phyloP scores from a whole-genome alignment of 1,140 invertebrate species.

The Diprion similis region DNA sequence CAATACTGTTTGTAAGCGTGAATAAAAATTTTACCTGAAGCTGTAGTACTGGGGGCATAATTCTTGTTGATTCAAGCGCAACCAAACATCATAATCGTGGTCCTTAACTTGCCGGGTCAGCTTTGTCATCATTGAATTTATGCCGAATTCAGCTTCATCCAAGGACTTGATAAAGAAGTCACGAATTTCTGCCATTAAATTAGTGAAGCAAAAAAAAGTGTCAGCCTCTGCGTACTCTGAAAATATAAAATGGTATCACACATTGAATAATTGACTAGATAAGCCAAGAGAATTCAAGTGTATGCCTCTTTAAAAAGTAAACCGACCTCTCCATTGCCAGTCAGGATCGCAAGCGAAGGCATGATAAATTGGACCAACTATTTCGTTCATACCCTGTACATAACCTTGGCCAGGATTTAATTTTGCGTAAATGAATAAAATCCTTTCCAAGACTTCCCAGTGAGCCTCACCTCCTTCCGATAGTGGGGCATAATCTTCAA shows the following conservation, averaged over 20 bases:
- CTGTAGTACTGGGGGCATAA: conserved; percentile 95
- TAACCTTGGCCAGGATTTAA: conserved; percentile 97
- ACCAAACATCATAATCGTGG: conserved; percentile 81
- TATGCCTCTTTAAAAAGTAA: not conserved
- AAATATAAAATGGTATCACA: conserved; percentile 44
- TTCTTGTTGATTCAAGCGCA: conserved; percentile 80
- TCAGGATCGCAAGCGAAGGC: conserved; percentile 92
- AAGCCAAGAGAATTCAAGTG: conserved; percentile 8
- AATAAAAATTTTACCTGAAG: conserved; percentile 71
- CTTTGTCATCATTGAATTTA: conserved; percentile 84
- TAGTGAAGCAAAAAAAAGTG: conserved; percentile 97
- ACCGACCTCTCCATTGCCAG: conserved; percentile 77
- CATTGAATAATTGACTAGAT: not conserved
- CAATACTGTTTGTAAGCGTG: not conserved
- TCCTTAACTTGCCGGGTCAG: conserved; percentile 78
- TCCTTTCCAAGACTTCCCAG: conserved; percentile 97
- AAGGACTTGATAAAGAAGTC: conserved; percentile 97
- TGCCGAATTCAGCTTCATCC: conserved; percentile 91
- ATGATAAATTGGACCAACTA: conserved; percentile 98
- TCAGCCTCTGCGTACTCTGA: conserved; percentile 94
- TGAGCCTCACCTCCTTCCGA: conserved; percentile 86
- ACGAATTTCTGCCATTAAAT: conserved; percentile 95
- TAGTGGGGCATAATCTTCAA: conserved; percentile 82
- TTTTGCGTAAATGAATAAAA: conserved; percentile 97
- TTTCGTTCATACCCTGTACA: conserved; percentile 99